Conservation (phyloP, 2,113 vertebrate species). For the Corythoichthys intestinalis region DNA sequence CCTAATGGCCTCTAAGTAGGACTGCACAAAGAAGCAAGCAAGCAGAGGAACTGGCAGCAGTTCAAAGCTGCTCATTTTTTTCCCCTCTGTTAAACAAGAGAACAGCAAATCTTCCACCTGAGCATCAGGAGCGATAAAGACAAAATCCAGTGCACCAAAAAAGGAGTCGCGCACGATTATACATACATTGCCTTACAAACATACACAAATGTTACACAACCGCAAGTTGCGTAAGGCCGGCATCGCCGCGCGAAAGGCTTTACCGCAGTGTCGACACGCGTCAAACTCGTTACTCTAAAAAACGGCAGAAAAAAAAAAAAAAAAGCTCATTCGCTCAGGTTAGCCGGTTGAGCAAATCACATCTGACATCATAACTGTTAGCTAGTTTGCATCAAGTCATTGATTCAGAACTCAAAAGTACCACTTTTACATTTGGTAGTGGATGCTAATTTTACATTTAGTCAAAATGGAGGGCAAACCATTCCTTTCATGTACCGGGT, state of each 20-base stretch:
- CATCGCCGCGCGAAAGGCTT: slow-evolving; percentile 15
- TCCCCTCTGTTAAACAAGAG: slow-evolving; percentile 10
- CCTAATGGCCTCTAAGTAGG: slow-evolving; percentile 55
- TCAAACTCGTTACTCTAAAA: neutral
- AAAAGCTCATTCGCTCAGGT: neutral
- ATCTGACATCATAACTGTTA: neutral
- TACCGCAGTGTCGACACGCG: slow-evolving; percentile 11
- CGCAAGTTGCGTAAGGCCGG: slow-evolving; percentile 52
- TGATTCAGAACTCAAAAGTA: neutral
- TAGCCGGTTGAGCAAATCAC: slow-evolving; percentile 23
- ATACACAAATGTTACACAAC: slow-evolving; percentile 62
- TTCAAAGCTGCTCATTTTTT: slow-evolving; percentile 47
- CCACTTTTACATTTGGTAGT: neutral
- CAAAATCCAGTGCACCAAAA: slow-evolving; percentile 36
- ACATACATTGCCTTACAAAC: slow-evolving; percentile 50
- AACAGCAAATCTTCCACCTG: slow-evolving; percentile 41
- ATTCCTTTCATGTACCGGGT: neutral
- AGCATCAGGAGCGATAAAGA: slow-evolving; percentile 25
- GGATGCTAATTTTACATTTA: neutral
- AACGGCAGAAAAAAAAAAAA: slow-evolving; percentile 5
- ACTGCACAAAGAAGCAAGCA: slow-evolving; percentile 43
- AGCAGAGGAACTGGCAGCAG: slow-evolving; percentile 44
- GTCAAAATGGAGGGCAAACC: neutral
- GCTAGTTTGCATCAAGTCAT: neutral
- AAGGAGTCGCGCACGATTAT: slow-evolving; percentile 3